A percentile compares a stretch with the other conserved stretches of the same genome.
These are phyloP conservation scores for Zelostemma sp. DNA, from an alignment of 1,140 invertebrate species.

Conservation along the genomic window DNA sequence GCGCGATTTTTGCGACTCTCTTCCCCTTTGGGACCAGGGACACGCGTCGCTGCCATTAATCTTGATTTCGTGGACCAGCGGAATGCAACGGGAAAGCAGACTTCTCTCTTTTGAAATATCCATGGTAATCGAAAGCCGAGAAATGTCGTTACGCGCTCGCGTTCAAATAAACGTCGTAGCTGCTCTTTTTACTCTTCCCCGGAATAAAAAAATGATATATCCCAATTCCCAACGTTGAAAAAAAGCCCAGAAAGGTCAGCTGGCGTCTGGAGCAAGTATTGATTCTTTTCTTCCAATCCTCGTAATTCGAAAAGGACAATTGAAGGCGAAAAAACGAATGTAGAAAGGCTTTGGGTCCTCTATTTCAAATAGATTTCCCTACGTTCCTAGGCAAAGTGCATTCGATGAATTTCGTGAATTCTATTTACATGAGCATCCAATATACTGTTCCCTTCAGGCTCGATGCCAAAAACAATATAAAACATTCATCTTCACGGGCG, in stretches of 20 bases:
- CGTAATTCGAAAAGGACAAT: no score
- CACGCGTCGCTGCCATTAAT: slow-evolving; percentile 60
- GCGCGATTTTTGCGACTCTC: slow-evolving; percentile 54
- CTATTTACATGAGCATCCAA: slow-evolving; percentile 24
- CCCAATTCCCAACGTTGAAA: no score
- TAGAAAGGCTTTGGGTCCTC: not conserved
- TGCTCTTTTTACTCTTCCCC: not conserved
- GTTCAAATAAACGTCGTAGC: not conserved
- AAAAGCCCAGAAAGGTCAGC: no score
- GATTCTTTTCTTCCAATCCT: no score
- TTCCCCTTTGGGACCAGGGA: slow-evolving; percentile 46
- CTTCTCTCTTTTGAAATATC: slow-evolving; percentile 42
- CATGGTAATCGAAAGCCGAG: slow-evolving; percentile 44
- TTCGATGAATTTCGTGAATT: slow-evolving; percentile 24
- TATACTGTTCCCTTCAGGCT: slow-evolving; percentile 25
- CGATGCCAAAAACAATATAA: slow-evolving; percentile 35
- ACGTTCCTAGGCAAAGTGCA: slow-evolving; percentile 18
- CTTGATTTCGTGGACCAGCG: slow-evolving; percentile 60
- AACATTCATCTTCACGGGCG: slow-evolving; percentile 20
- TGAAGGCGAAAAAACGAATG: no score
- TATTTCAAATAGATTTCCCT: slow-evolving; percentile 5
- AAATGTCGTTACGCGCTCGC: slow-evolving; percentile 31
- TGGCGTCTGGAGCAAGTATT: no score
- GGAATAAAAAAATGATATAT: no score
- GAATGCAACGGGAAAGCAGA: slow-evolving; percentile 47